phyloP scores from a whole-genome alignment of 1,140 invertebrate genomes.

The Bradynema listronoti region DNA sequence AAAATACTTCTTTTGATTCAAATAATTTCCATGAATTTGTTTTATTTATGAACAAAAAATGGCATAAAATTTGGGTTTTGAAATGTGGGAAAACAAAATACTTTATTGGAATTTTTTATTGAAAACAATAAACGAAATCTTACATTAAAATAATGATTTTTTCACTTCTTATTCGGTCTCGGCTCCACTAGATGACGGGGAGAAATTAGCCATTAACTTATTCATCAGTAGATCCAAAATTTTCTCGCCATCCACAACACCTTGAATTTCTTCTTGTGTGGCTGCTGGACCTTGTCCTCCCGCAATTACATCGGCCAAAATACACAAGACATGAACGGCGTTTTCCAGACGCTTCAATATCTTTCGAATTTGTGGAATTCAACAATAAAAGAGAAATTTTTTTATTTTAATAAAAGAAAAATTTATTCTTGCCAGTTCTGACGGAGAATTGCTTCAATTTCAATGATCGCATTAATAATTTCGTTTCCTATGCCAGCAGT shows the following conservation, averaged over 20 bases:
- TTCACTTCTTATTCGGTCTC: slow-evolving; percentile 11
- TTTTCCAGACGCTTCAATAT: slow-evolving; percentile 11
- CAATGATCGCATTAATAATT: neutral
- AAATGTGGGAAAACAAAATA: too few relatives aligned
- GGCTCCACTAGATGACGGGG: slow-evolving; percentile 11
- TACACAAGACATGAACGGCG: slow-evolving; percentile 11
- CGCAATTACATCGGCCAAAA: slow-evolving; percentile 8
- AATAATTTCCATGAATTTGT: too few relatives aligned
- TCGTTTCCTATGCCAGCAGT: neutral
- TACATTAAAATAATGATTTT: slow-evolving; percentile 2
- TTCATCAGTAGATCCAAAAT: slow-evolving; percentile 10
- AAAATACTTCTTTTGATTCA: too few relatives aligned
- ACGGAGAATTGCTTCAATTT: neutral
- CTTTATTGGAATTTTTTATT: too few relatives aligned
- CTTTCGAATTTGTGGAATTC: neutral
- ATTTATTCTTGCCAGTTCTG: neutral
- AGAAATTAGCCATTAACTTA: slow-evolving; percentile 11
- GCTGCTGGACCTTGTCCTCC: slow-evolving; percentile 12
- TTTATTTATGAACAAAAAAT: too few relatives aligned
- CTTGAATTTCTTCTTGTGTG: slow-evolving; percentile 7
- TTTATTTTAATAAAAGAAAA: neutral
- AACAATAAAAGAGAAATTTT: neutral
- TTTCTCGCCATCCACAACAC: slow-evolving; percentile 7
- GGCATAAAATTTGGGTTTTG: too few relatives aligned
- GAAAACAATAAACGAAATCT: too few relatives aligned